Base-by-base conservation (phyloP, 2,797 vertebrate genomes). In the Natrix natrix region DNA sequence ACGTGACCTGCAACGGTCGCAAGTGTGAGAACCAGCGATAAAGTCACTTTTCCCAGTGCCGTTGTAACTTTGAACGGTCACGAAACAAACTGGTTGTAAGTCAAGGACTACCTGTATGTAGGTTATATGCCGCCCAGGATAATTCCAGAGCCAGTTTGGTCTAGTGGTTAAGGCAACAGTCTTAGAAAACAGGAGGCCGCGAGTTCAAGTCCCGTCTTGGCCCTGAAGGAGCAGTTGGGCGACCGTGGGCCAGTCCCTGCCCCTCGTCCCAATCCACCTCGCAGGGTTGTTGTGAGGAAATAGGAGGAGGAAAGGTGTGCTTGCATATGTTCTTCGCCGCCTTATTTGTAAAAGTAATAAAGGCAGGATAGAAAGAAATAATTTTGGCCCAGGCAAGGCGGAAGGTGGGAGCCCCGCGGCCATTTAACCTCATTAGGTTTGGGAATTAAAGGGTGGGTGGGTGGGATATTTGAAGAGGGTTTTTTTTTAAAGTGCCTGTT, bases 401-500 rank as follows among this genome's bases (percentile, higher is more conserved):
- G 32, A 17, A 32, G n/a, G n/a, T 37, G n/a, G 66, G n/a, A 20
- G 6, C n/a, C 66, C 16, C 1, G 0, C 3, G 2, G 66, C 66
- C 7, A 74, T 74, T 74, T 37, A 37, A 37, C n/a, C 66, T 37
- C 16, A 37, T 20, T 74, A 74, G n/a, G 6, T 74, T 74, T 74
- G 89, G 91, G 87, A 28, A 83, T 83, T 26, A 60, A 88, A 63
- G 56, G 83, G n/a, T 69, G 57, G 26, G 7, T 90, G 28, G 86
- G 43, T 66, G 61, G 28, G 26, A 24, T 66, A 17, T 37, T 63
- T 26, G 0, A 8, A 89, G 48, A 59, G 90, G 48, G 4, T 52
- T 52, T 69, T n/a, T 56, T n/a, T 83, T 89, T 48, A 69, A 91
- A 92, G 92, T 92, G 92, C 93, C 92, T 92, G 92, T 91, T 92